Evolutionary conservation across 2,113 vertebrate genomes (phyloP).

Genomic region (Aptenodytes patagonicus): DNA sequence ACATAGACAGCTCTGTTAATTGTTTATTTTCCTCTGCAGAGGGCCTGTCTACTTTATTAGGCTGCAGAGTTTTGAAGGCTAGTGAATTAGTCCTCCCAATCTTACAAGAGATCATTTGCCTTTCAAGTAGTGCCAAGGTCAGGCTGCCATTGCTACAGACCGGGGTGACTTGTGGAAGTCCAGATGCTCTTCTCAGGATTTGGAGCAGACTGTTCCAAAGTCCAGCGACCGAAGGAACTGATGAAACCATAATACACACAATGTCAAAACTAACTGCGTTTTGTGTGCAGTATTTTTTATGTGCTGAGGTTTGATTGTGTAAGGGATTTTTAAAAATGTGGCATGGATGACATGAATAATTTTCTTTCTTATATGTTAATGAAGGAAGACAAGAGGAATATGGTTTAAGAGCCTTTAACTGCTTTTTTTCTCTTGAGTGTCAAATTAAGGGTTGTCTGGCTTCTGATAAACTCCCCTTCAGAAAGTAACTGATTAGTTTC

Average conservation of each 20-base stretch:
- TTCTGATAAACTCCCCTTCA: neutral
- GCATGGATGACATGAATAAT: neutral
- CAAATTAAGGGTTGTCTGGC: neutral
- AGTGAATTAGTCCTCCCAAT: neutral
- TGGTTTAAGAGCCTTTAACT: neutral
- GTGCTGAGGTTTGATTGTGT: neutral
- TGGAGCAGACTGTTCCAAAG: neutral
- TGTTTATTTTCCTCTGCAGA: neutral
- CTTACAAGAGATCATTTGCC: neutral
- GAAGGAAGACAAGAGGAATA: neutral
- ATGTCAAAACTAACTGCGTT: neutral
- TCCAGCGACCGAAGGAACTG: neutral
- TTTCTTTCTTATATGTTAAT: neutral
- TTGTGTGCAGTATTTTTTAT: neutral
- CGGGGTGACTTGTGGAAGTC: neutral
- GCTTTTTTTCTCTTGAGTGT: neutral
- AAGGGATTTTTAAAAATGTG: neutral
- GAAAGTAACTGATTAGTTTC: neutral
- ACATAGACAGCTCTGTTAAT: neutral
- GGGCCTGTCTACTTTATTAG: neutral
- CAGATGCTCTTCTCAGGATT: neutral
- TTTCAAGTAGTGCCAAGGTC: conserved; percentile 7
- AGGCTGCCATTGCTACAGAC: neutral
- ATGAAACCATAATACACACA: neutral
- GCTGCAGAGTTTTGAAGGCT: neutral